Percentiles rank a stretch among this genome's conserved stretches.
Evolutionary conservation across 2,113 vertebrate species (phyloP).

Genomic region (Saccopteryx bilineata): DNA sequence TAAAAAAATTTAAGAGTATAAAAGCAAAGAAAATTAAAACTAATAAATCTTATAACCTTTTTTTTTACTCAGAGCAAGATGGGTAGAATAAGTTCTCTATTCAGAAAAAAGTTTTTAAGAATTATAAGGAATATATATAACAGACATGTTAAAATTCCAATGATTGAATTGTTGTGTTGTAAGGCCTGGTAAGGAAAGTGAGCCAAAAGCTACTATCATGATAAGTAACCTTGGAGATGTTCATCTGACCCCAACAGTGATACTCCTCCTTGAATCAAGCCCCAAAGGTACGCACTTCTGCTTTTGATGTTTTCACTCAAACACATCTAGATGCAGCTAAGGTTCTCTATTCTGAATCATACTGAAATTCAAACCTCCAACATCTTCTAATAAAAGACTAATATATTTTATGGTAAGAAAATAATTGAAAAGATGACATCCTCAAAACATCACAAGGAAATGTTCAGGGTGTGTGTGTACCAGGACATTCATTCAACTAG

Average conservation of each 20-base stretch:
- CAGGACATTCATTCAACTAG: neutral
- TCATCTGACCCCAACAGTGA: neutral
- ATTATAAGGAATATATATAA: neutral
- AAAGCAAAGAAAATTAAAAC: conserved; percentile 46
- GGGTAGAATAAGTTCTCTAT: neutral
- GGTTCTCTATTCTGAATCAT: neutral
- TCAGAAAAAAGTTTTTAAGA: neutral
- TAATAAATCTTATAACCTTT: neutral
- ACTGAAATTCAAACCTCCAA: neutral
- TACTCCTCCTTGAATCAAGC: neutral
- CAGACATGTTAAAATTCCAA: neutral
- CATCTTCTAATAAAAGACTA: neutral
- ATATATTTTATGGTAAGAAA: neutral
- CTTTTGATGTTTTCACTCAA: neutral
- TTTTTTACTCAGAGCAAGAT: conserved; percentile 12
- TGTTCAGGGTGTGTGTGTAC: neutral
- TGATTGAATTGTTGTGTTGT: neutral
- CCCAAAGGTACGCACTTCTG: neutral
- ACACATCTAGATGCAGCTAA: neutral
- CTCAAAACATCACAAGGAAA: neutral
- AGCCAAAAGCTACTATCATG: neutral
- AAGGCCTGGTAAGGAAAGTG: neutral
- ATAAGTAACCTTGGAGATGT: neutral
- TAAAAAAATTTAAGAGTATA: conserved; percentile 17
- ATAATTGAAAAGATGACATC: neutral